Evolutionary conservation across 2,113 vertebrate genomes (phyloP), one percentile per base, ranked within the genome.

Genomic region (Myotis davidii): DNA sequence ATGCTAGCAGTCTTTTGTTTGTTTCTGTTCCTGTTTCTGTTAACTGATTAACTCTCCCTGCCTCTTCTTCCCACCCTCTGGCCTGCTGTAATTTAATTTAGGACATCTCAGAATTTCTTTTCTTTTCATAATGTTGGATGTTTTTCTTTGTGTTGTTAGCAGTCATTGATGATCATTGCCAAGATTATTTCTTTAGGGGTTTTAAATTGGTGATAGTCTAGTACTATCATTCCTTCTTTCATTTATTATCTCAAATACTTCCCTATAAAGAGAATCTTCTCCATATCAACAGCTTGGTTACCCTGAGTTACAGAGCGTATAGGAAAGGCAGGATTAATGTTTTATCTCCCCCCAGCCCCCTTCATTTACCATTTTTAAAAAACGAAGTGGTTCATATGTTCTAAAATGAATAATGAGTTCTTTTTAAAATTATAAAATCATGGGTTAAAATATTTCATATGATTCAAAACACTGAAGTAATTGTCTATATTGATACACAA

Each of bases 61-160:
- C 25, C 54, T 59, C 54, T 48, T 74, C 25, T 81, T 59, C n/a
- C 77, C 13, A 59, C n/a, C 54, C 56, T 12, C 37, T 82, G 78
- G 13, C 52, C 4, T 50, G 48, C 29, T 52, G 54, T 59, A 39
- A 81, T 59, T 59, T 59, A 59, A 27, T 39, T 81, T 56, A 81
- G 54, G 54, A 81, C 34, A 59, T 39, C 34, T 81, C 34, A 59
- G 34, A 37, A 79, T 56, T 39, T 27, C 37, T 78, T 39, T 81
- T 81, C 34, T 81, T 59, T 4, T 81, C 34, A 59, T 59, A 59
- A 81, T 81, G 5, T 70, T 74, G 16, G 29, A n/a, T n/a, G 2
- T 69, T 91, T 76, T 83, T 84, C n/a, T 87, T 76, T 79, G 48
- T 83, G 14, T 65, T 95, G 17, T 93, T 81, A 67, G 45, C 23